A percentile compares a stretch with the other conserved stretches of the same genome.
These are phyloP conservation scores for Agapostemon virescens DNA, from an alignment of 2,888 invertebrate genomes.

Conservation along the genomic window DNA sequence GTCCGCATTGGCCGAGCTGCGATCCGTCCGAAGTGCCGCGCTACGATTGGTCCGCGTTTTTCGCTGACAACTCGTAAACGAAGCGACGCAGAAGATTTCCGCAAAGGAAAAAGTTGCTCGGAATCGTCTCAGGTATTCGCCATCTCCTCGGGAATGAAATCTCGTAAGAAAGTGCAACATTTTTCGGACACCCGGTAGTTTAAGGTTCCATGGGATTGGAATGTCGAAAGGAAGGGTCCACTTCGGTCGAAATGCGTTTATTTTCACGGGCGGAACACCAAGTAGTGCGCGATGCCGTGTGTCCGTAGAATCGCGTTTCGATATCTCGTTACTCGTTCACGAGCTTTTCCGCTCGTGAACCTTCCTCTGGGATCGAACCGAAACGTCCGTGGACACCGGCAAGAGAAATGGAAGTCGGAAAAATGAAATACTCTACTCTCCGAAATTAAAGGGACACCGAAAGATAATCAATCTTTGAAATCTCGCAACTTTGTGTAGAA, in stretches of 20 bases:
- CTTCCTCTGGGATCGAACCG: neutral
- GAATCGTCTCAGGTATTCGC: too few relatives aligned
- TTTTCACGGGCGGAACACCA: conserved; percentile 67
- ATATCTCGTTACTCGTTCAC: conserved; percentile 13
- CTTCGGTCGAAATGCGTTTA: conserved; percentile 56
- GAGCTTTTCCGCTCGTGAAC: neutral
- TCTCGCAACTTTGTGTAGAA: neutral
- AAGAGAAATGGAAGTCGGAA: neutral
- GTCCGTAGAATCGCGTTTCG: conserved; percentile 30
- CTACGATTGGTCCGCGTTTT: too few relatives aligned
- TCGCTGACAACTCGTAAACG: too few relatives aligned
- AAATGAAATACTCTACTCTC: neutral
- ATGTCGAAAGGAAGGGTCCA: conserved; percentile 34
- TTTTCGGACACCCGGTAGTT: too few relatives aligned
- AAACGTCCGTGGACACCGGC: neutral
- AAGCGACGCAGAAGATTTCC: too few relatives aligned
- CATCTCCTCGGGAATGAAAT: too few relatives aligned
- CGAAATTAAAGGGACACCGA: neutral
- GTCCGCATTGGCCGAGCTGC: too few relatives aligned
- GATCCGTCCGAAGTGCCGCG: too few relatives aligned
- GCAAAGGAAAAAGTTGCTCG: too few relatives aligned
- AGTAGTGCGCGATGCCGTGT: conserved; percentile 36
- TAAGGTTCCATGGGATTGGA: conserved; percentile 36
- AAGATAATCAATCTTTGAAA: neutral
- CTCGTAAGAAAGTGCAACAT: too few relatives aligned